phyloP scores from a whole-genome alignment of 2,888 invertebrate genomes.

The Synergus gifuensis region DNA sequence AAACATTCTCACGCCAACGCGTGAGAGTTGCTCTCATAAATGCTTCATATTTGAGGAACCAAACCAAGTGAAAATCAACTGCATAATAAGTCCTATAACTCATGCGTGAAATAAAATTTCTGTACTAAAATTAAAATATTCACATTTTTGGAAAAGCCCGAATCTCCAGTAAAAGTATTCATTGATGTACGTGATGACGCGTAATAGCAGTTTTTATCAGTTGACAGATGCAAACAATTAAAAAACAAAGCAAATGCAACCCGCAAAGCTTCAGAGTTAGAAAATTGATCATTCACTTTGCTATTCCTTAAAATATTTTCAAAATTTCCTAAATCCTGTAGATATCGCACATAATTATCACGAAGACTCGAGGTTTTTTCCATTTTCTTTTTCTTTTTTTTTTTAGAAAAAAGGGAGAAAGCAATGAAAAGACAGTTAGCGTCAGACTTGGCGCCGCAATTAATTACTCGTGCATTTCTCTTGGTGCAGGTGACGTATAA shows the following conservation, averaged over 20 bases:
- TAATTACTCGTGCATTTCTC: slow-evolving; percentile 32
- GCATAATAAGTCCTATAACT: not conserved
- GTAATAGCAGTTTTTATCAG: not conserved
- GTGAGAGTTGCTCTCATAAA: not conserved
- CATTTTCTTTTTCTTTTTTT: not conserved
- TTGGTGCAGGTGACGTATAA: slow-evolving; percentile 15
- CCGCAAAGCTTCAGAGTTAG: not conserved
- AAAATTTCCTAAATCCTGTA: not conserved
- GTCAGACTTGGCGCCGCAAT: slow-evolving; percentile 26
- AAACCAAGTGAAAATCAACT: not conserved
- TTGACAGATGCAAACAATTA: not conserved
- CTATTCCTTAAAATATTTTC: not conserved
- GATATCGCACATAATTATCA: not conserved
- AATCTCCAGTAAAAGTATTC: not conserved
- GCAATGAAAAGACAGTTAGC: slow-evolving; percentile 35
- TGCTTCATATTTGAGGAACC: not conserved
- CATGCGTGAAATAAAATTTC: not conserved
- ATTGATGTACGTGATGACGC: not conserved
- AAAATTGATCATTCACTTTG: not conserved
- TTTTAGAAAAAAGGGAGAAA: slow-evolving; percentile 6
- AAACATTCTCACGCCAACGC: not conserved
- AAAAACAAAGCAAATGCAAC: not conserved
- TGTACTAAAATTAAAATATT: too few species aligned
- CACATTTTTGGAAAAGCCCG: too few species aligned
- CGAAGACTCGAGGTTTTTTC: not conserved